Evolutionary conservation across 2,113 vertebrate species (phyloP).

Genomic region (Rhinolophus sinicus): DNA sequence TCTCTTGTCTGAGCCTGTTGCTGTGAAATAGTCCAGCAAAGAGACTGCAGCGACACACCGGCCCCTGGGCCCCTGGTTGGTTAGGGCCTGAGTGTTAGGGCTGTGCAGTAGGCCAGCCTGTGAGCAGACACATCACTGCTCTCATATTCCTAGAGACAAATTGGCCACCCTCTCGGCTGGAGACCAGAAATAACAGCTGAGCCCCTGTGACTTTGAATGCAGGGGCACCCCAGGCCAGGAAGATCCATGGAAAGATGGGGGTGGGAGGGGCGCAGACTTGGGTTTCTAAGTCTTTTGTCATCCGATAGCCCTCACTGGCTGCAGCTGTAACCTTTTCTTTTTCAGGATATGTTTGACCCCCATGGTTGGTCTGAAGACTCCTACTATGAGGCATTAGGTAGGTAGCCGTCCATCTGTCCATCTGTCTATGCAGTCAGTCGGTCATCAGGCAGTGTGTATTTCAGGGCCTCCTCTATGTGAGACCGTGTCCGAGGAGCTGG

Average conservation of each 20-base stretch:
- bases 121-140: background rate
- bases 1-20: background rate
- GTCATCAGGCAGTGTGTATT: background rate
- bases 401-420: background rate
- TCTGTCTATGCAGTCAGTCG: too few relatives aligned
- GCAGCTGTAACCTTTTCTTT: background rate
- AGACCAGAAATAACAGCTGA: background rate
- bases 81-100: accelerated
- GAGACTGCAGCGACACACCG: accelerated
- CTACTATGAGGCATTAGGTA: slow-evolving; percentile 96
- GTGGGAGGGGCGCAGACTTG: background rate
- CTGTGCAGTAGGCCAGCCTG: accelerated
- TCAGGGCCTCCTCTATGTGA: background rate
- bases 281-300: background rate
- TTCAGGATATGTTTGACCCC: slow-evolving; percentile 97
- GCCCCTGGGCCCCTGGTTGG: background rate
- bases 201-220: background rate
- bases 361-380: slow-evolving; percentile 99
- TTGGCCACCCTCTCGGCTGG: background rate
- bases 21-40: background rate
- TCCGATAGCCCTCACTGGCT: background rate
- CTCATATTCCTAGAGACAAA: background rate
- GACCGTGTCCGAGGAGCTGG: background rate
- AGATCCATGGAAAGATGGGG: background rate
- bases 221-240: background rate